Evolutionary conservation across 2,797 vertebrate genomes (phyloP), one percentile per base, ranked within the genome.

Genomic region (Coreius guichenoti): DNA sequence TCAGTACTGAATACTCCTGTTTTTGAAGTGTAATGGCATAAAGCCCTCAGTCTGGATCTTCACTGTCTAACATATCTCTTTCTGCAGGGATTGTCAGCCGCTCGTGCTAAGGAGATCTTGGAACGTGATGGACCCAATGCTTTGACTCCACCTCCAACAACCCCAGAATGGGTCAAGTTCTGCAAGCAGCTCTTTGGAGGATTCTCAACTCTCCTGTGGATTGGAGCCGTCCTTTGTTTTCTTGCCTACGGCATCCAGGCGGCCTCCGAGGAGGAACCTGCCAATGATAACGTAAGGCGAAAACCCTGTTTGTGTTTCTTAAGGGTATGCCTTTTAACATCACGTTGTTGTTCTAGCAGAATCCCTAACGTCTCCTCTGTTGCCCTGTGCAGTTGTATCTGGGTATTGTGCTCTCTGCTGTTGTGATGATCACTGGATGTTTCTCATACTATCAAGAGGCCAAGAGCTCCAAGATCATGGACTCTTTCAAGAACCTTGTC

Each of bases 381-480:
- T 63, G n/a, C 61, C 23, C 6, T 88, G 8, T 78, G 6, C 92
- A 98, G 97, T 92, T 98, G 87, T 98, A 98, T 89, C 95, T 98
- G 43, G 98, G 98, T 80, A 89, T 99, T 45, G 98, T 99, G 84
- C 94, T 99, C 26, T 94, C 98, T 19, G 97, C 97, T 86, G 98
- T 99, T 0, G 98, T 99, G 91, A 98, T 99, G 94, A 96, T 99
- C 94, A 99, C 98, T 90, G 98, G 98, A 45, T 99, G 98, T 76
- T 99, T 99, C 95, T 99, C 98, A 21, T 99, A 99, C 86, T 99
- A 99, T 90, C 98, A 99, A 96, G 98, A 99, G 89, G 97, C 98
- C 33, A 99, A 99, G 92, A 99, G 98, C 92, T 99, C 98, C 31
- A 98, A 97, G 93, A 99, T 99, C 93, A 99, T 99, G 98, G 98